Percentiles rank a stretch among this genome's conserved stretches.
phyloP scores from a whole-genome alignment of 2,888 invertebrate genomes.

The Lithophane leautieri region DNA sequence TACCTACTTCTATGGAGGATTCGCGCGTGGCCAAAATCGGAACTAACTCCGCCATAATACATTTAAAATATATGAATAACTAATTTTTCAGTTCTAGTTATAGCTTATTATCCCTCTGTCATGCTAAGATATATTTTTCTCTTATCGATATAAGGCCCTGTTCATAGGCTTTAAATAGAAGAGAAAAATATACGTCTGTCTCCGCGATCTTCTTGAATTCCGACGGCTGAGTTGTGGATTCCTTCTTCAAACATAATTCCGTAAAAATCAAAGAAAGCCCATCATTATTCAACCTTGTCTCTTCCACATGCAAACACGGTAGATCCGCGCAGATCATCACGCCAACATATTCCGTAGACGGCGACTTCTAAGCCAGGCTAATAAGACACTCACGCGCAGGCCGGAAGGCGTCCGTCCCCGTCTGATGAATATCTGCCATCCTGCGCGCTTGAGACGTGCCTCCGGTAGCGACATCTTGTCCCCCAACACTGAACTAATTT shows the following conservation, averaged over 20 bases:
- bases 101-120: not conserved
- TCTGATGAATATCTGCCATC: conserved; percentile 69
- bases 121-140: not conserved
- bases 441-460: conserved; percentile 63
- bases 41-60: no score
- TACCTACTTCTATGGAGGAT: not conserved
- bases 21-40: no score
- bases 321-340: conserved; percentile 47
- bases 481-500: conserved; percentile 55
- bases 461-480: conserved; percentile 65
- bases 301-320: conserved; percentile 29
- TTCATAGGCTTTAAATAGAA: not conserved
- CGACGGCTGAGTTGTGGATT: not conserved
- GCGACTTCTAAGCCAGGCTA: conserved; percentile 62
- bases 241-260: conserved; percentile 30
- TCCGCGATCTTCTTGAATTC: not conserved
- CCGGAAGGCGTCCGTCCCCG: conserved; percentile 66
- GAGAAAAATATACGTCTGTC: not conserved
- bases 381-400: conserved; percentile 62
- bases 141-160: no score
- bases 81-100: not conserved
- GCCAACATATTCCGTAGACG: conserved; percentile 50
- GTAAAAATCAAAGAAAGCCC: conserved; percentile 21
- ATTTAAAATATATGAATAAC: not conserved
- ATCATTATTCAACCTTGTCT: conserved; percentile 54